phyloP scores from a whole-genome alignment of 2,113 vertebrate species.

The Plecturocebus donacophilus region DNA sequence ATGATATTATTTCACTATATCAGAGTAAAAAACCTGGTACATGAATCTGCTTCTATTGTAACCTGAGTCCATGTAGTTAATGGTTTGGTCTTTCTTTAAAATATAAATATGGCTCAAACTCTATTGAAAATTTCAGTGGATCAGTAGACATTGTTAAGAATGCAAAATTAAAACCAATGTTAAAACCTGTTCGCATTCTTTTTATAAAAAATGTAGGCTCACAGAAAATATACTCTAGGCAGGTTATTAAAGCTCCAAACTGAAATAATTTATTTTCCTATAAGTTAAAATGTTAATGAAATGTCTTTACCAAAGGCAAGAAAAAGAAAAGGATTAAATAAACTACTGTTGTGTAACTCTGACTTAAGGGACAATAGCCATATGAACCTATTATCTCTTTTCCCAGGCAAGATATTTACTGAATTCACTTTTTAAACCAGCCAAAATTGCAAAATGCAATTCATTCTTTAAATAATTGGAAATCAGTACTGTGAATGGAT shows the following conservation, averaged over 20 bases:
- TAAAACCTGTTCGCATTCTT: neutral
- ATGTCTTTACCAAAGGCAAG: slow-evolving; percentile 61
- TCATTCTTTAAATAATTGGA: slow-evolving; percentile 77
- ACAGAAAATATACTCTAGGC: slow-evolving; percentile 35
- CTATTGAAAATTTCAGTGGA: neutral
- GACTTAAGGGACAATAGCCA: slow-evolving; percentile 60
- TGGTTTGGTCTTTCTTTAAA: slow-evolving; percentile 6
- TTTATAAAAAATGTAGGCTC: neutral
- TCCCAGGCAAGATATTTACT: slow-evolving; percentile 72
- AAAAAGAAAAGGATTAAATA: slow-evolving; percentile 69
- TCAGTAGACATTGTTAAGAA: slow-evolving; percentile 60
- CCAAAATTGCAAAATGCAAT: slow-evolving; percentile 68
- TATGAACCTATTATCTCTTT: slow-evolving; percentile 70
- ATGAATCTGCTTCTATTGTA: neutral
- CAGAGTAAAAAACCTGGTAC: neutral
- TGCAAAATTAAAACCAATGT: slow-evolving; percentile 58
- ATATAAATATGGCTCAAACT: slow-evolving; percentile 34
- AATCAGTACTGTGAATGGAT: slow-evolving; percentile 71
- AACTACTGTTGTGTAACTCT: slow-evolving; percentile 57
- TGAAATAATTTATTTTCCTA: slow-evolving; percentile 41
- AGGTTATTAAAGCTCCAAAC: slow-evolving; percentile 56
- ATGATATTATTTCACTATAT: neutral
- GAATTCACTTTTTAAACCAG: slow-evolving; percentile 67
- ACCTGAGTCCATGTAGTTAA: neutral
- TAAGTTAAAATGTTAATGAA: slow-evolving; percentile 71